Evolutionary conservation across 2,888 invertebrate species (phyloP).

Genomic region (Neocrepidodera transversa): DNA sequence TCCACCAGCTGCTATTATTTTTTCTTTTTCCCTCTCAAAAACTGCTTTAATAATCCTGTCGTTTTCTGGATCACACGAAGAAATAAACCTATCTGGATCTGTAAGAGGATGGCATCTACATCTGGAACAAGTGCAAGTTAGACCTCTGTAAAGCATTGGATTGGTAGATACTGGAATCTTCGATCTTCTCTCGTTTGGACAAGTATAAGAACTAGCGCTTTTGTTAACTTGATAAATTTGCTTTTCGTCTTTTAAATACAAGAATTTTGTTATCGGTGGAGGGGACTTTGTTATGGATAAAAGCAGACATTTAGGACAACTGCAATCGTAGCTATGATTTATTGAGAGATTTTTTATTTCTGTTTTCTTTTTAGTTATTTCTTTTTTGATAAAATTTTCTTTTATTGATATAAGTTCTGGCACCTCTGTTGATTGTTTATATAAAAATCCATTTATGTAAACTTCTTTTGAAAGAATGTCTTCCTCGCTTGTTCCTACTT

Average conservation of each 20-base stretch:
- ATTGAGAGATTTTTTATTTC: too few relatives aligned
- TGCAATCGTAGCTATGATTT: too few relatives aligned
- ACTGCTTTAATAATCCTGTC: not conserved
- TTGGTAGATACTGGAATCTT: not conserved
- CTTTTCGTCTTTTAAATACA: not conserved
- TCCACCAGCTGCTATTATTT: not conserved
- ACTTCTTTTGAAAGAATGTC: too few relatives aligned
- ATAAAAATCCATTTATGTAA: too few relatives aligned
- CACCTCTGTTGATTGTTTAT: too few relatives aligned
- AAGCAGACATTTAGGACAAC: too few relatives aligned
- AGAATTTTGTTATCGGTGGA: too few relatives aligned
- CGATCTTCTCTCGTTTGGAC: not conserved
- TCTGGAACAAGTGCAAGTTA: not conserved
- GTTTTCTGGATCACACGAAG: not conserved
- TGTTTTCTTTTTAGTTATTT: too few relatives aligned
- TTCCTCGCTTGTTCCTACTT: too few relatives aligned
- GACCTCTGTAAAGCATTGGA: not conserved
- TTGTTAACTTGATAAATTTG: not conserved
- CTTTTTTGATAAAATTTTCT: too few relatives aligned
- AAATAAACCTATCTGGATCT: not conserved
- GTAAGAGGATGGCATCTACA: not conserved
- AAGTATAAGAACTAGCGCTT: not conserved
- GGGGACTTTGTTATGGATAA: too few relatives aligned
- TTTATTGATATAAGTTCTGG: too few relatives aligned
- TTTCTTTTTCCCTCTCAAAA: not conserved